Conservation (phyloP, 2,888 invertebrate genomes). For the Trilocha varians region DNA sequence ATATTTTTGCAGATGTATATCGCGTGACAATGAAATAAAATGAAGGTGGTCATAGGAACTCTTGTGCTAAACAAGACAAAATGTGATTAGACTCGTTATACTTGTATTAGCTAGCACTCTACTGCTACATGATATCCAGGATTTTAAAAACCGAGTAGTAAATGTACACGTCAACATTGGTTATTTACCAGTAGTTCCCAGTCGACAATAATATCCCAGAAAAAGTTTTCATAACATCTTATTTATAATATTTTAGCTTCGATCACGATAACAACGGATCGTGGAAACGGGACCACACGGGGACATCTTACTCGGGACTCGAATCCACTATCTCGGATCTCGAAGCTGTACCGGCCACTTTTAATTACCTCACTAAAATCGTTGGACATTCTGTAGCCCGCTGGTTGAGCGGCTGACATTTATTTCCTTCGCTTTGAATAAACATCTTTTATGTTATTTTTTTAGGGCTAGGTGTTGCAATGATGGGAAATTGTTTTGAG, state of each 20-base stretch:
- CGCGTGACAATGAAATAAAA: too few relatives aligned
- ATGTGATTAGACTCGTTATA: too few relatives aligned
- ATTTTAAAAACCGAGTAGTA: too few relatives aligned
- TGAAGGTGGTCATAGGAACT: too few relatives aligned
- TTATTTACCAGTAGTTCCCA: too few relatives aligned
- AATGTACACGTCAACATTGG: too few relatives aligned
- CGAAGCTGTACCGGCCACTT: slow-evolving; percentile 27
- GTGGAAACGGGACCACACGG: slow-evolving; percentile 58
- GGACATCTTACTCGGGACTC: slow-evolving; percentile 51
- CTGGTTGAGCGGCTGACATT: slow-evolving; percentile 26
- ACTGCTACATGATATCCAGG: too few relatives aligned
- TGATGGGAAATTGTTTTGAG: too few relatives aligned
- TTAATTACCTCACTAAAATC: slow-evolving; percentile 44
- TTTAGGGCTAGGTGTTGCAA: neutral
- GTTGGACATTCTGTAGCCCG: slow-evolving; percentile 22
- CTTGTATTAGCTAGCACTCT: too few relatives aligned
- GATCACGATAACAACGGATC: slow-evolving; percentile 48
- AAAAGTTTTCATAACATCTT: neutral
- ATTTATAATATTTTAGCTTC: slow-evolving; percentile 17
- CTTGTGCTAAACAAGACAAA: too few relatives aligned
- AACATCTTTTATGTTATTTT: neutral
- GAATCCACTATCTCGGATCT: slow-evolving; percentile 53
- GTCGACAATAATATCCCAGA: too few relatives aligned
- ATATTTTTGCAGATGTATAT: too few relatives aligned
- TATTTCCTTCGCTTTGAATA: slow-evolving; percentile 22